Percentiles rank a stretch among this genome's conserved stretches.
These are phyloP conservation scores for Pissodes strobi DNA, from an alignment of 1,140 invertebrate genomes.

Conservation along the genomic window DNA sequence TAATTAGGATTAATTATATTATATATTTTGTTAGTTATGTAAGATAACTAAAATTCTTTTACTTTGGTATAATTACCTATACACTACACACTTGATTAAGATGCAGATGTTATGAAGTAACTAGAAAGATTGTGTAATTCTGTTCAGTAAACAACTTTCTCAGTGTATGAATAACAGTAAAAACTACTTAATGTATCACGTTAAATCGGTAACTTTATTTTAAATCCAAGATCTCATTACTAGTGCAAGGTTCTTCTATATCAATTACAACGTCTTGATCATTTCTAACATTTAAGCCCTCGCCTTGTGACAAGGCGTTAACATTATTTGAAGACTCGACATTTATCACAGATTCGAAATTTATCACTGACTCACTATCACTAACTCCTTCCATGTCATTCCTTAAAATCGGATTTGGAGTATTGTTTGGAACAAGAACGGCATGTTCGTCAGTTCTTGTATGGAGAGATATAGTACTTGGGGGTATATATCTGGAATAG, in stretches of 20 bases:
- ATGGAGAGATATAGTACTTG: slow-evolving; percentile 31
- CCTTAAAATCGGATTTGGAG: slow-evolving; percentile 14
- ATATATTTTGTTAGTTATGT: too few relatives aligned
- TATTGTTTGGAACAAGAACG: slow-evolving; percentile 22
- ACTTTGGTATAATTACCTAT: too few relatives aligned
- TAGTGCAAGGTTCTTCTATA: slow-evolving; percentile 16
- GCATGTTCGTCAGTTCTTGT: slow-evolving; percentile 1
- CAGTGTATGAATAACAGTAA: too few relatives aligned
- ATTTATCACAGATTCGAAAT: slow-evolving; percentile 26
- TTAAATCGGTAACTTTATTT: slow-evolving; percentile 11
- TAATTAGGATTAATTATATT: too few relatives aligned
- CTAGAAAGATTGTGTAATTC: too few relatives aligned
- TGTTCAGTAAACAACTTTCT: too few relatives aligned
- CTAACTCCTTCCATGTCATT: slow-evolving; percentile 17
- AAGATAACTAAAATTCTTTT: too few relatives aligned
- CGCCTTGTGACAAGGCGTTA: slow-evolving; percentile 8
- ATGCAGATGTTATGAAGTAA: too few relatives aligned
- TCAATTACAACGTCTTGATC: slow-evolving; percentile 11
- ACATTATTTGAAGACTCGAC: background rate
- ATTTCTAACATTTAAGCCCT: background rate
- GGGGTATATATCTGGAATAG: slow-evolving; percentile 48
- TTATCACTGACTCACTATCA: slow-evolving; percentile 22
- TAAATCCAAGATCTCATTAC: slow-evolving; percentile 22
- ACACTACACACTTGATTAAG: too few relatives aligned
- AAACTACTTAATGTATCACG: background rate